Percentiles rank a stretch among this genome's conserved stretches.
Evolutionary conservation across 2,888 invertebrate genomes (phyloP).

Genomic region (Cordilura impudica): DNA sequence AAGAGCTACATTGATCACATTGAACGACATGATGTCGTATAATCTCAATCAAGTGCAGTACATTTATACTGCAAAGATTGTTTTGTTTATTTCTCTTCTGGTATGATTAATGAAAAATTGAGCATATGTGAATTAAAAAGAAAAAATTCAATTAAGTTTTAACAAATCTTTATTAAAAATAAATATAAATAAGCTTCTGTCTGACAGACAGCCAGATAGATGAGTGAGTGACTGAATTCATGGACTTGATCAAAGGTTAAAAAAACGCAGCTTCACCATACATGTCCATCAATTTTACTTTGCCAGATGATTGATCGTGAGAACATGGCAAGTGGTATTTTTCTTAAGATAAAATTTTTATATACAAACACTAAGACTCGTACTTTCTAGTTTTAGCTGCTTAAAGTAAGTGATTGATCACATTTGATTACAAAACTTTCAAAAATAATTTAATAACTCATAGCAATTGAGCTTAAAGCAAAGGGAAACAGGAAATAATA

Average conservation of each 20-base stretch:
- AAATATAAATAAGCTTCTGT: slow-evolving; percentile 55
- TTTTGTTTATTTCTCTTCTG: not conserved
- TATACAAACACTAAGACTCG: slow-evolving; percentile 35
- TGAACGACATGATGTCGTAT: slow-evolving; percentile 51
- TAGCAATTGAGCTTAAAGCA: too few species aligned
- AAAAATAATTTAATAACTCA: not conserved
- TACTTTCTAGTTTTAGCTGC: slow-evolving; percentile 31
- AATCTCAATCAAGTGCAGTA: slow-evolving; percentile 19
- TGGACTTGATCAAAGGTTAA: slow-evolving; percentile 28
- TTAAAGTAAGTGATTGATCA: slow-evolving; percentile 55
- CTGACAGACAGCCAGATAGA: slow-evolving; percentile 42
- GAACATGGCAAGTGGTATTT: slow-evolving; percentile 42
- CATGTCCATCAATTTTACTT: slow-evolving; percentile 56
- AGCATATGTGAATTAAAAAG: slow-evolving; percentile 14
- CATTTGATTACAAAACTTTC: slow-evolving; percentile 23
- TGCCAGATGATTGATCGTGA: slow-evolving; percentile 52
- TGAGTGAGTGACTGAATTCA: slow-evolving; percentile 40
- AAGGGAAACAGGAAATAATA: too few species aligned
- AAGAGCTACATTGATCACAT: slow-evolving; percentile 27
- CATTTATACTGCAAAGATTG: not conserved
- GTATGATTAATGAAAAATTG: slow-evolving; percentile 36
- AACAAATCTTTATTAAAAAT: slow-evolving; percentile 29
- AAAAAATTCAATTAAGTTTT: not conserved
- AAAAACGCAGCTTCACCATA: slow-evolving; percentile 33
- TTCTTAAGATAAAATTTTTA: slow-evolving; percentile 19